Evolutionary conservation across 2,888 invertebrate genomes (phyloP), one percentile per base, ranked within the genome.

Genomic region (Drosophila yooni): DNA sequence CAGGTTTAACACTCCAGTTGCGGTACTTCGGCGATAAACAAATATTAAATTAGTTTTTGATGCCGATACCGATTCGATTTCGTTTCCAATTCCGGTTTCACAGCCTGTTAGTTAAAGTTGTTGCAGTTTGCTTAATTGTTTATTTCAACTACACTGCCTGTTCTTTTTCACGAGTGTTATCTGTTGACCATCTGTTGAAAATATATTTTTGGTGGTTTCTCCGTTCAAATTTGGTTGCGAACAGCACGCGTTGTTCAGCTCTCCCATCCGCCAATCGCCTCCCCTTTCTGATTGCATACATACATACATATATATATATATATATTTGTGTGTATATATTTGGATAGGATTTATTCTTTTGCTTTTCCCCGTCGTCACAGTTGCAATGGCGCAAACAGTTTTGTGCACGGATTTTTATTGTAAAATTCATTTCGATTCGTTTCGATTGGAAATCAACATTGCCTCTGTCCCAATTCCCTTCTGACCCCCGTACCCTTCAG

Each of bases 381-480:
- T 60, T 80, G 64, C 80, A 80, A 70, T 73, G 59, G 72, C 52
- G 68, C 70, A 73, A 76, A 69, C 51, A 76, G 31, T 74, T 70
- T 54, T 61, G 63, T 65, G 50, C 56, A 48, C 51, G 60, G 58
- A 75, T 71, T 81, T 46, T 79, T 66, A 71, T 79, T 79, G 76
- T 70, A 64, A 74, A 79, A 63, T 63, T 68, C 52, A 15, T 33
- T 53, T 53, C 15, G 31, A 6, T 38, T 56, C 36, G 18, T 2
- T 76, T 72, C 51, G 58, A 50, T 53, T 65, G 56, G 51, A 36
- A 46, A 56, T 51, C 51, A 43, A 60, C 38, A 58, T 48, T 27
- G 40, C 43, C 64, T n/a, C 34, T 21, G 11, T 43, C 43, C 43
- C 48, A 27, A n/a, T 7, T 21, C 13, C 1, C 33, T 18, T 15